phyloP scores from a whole-genome alignment of 2,797 vertebrate genomes.

The Brachyrhaphis roseni region DNA sequence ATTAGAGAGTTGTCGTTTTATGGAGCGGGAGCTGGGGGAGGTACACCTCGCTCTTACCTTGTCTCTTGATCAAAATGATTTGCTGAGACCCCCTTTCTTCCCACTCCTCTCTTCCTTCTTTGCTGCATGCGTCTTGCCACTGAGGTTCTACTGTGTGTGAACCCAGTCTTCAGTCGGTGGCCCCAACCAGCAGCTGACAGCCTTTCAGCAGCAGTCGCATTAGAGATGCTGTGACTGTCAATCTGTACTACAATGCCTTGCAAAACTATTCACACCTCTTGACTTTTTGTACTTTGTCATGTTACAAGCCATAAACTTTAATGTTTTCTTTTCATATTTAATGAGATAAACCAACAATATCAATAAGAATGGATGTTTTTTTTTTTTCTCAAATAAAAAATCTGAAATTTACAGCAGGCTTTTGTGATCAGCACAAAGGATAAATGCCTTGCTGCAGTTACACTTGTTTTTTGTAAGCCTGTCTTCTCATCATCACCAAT shows the following conservation, averaged over 20 bases:
- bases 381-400: not conserved
- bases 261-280: not conserved
- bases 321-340: not conserved
- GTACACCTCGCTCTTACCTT: conserved; percentile 70
- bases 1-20: conserved; percentile 80
- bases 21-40: conserved; percentile 73
- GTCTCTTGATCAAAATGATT: conserved; percentile 80
- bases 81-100: conserved; percentile 67
- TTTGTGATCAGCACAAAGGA: not conserved
- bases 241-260: conserved; percentile 18
- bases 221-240: conserved; percentile 67
- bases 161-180: conserved; percentile 73
- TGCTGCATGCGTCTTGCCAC: conserved; percentile 49
- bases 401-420: not conserved
- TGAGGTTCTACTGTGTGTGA: conserved; percentile 64
- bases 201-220: conserved; percentile 67
- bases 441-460: not conserved
- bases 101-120: conserved; percentile 52
- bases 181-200: conserved; percentile 73
- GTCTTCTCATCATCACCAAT: no score
- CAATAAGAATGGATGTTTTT: not conserved
- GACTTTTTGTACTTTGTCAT: not conserved
- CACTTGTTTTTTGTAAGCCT: not conserved
- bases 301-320: not conserved
- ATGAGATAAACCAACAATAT: not conserved